Evolutionary conservation across 2,797 vertebrate genomes (phyloP).

Genomic region (Eulemur albifrons): DNA sequence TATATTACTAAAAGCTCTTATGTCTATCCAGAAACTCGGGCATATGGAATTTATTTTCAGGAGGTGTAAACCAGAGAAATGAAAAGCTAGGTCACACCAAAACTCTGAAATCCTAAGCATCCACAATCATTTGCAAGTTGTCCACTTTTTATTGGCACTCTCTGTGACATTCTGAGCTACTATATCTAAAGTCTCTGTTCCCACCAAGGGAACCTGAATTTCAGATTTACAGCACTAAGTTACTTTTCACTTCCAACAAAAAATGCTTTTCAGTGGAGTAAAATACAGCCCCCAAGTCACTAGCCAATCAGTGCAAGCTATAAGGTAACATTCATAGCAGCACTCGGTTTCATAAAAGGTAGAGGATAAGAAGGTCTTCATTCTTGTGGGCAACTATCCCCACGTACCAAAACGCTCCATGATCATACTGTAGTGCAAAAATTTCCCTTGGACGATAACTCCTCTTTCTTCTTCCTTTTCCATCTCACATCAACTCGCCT

Average conservation of each 20-base stretch:
- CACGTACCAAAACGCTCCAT: not conserved
- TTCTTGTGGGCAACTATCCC: not conserved
- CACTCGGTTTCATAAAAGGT: not conserved
- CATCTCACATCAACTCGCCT: fast-evolving
- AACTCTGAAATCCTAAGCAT: not conserved
- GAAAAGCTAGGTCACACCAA: not conserved
- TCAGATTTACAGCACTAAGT: constrained; percentile 41
- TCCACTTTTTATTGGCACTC: not conserved
- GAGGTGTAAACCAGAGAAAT: not conserved
- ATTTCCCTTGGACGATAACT: not conserved
- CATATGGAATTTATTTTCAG: not conserved
- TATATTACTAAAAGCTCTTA: constrained; percentile 36
- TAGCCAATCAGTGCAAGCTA: not conserved
- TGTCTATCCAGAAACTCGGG: constrained; percentile 11
- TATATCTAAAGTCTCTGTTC: not conserved
- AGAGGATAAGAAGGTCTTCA: not conserved
- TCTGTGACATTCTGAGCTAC: not conserved
- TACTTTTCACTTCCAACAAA: constrained; percentile 44
- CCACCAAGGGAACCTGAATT: constrained; percentile 53
- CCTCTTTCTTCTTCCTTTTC: not conserved
- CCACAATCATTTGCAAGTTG: not conserved
- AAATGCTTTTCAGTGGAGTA: not conserved
- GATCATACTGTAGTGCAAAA: not conserved
- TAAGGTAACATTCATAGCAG: not conserved
- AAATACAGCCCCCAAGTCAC: not conserved